Percentiles rank a stretch among this genome's conserved stretches.
phyloP scores from a whole-genome alignment of 2,888 invertebrate genomes.

The Drosophila tripunctata region DNA sequence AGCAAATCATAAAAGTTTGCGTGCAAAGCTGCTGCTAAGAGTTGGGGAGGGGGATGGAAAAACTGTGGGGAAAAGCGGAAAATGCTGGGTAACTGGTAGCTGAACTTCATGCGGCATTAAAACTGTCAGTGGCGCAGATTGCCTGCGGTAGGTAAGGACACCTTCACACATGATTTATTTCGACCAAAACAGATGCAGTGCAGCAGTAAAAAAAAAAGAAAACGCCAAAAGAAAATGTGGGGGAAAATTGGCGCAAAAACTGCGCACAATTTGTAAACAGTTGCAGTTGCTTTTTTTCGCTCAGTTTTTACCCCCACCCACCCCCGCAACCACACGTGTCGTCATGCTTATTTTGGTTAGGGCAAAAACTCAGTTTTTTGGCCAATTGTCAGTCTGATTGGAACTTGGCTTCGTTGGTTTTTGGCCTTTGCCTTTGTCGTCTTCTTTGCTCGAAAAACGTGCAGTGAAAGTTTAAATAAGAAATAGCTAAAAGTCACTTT shows the following conservation, averaged over 20 bases:
- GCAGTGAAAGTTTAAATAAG: constrained; percentile 78
- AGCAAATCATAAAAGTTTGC: constrained; percentile 70
- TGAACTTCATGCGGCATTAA: constrained; percentile 81
- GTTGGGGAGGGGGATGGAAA: neutral
- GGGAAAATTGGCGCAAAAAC: constrained; percentile 62
- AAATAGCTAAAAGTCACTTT: constrained; percentile 23
- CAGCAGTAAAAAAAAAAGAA: constrained; percentile 38
- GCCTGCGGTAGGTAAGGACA: constrained; percentile 76
- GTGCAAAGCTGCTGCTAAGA: constrained; percentile 38
- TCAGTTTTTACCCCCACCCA: constrained; percentile 6
- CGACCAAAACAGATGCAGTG: constrained; percentile 56
- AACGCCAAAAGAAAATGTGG: neutral
- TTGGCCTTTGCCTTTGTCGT: constrained; percentile 54
- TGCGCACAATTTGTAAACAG: constrained; percentile 73
- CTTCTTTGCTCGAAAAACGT: constrained; percentile 45
- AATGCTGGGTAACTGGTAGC: constrained; percentile 20
- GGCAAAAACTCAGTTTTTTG: too few species aligned
- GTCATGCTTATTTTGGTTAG: constrained; percentile 7
- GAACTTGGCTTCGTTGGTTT: constrained; percentile 49
- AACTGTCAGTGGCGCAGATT: constrained; percentile 81
- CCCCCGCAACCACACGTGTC: constrained; percentile 4
- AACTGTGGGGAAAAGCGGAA: neutral
- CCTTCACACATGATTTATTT: constrained; percentile 83
- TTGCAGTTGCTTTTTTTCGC: constrained; percentile 63
- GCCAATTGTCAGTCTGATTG: constrained; percentile 79